These are phyloP conservation scores for Empidonax alnorum DNA, from an alignment of 2,113 vertebrate species.

Conservation along the genomic window DNA sequence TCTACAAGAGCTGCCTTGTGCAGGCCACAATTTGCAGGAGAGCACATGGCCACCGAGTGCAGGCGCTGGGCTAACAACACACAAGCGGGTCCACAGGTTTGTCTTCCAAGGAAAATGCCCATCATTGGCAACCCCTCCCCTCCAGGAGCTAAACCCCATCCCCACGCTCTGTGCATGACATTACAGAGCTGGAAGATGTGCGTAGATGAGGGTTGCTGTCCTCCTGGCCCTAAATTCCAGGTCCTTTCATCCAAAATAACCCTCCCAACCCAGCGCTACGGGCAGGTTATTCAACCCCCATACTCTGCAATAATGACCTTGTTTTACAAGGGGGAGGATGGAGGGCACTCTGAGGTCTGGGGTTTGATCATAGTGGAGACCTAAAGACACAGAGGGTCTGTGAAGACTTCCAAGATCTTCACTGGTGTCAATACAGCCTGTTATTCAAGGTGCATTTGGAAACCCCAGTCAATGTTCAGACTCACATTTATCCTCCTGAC, in stretches of 20 bases:
- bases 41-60: accelerated
- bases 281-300: background rate
- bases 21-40: background rate
- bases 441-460: background rate
- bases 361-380: background rate
- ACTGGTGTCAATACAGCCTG: background rate
- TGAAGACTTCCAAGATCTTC: background rate
- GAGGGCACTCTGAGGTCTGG: background rate
- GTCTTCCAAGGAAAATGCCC: background rate
- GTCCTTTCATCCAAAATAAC: background rate
- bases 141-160: background rate
- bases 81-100: background rate
- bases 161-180: accelerated
- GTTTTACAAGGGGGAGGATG: background rate
- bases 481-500: background rate
- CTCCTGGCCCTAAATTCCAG: background rate
- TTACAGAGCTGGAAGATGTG: background rate
- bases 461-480: background rate
- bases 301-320: background rate
- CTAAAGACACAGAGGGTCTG: background rate
- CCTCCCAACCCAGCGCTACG: background rate
- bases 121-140: background rate
- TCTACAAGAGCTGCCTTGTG: slow-evolving; percentile 17
- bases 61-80: background rate
- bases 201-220: background rate